Base-by-base conservation (phyloP, 2,888 invertebrate genomes). In the Trissolcus japonicus region DNA sequence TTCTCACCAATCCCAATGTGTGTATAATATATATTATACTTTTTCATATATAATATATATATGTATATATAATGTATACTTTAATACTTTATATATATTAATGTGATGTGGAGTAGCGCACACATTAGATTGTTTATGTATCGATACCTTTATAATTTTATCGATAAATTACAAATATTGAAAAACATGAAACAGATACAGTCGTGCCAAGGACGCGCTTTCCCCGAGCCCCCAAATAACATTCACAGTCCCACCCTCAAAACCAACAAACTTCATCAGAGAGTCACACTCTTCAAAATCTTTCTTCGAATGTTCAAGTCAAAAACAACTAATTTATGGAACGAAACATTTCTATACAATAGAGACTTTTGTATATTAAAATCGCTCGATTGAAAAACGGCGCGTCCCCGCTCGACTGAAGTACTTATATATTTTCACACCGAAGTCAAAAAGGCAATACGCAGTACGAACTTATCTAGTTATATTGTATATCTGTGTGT, bases 391-490 rank as follows among this genome's bases (percentile, higher is more conserved):
- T 16, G 57, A 59, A 61, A 60, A 69, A 43, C 73, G 80, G 75
- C 82, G 80, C 78, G 82, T 81, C 83, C 82, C 81, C 80, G 81
- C 78, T 72, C 83, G 84, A 82, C 87, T 84, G 84, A 85, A 79
- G 80, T 83, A 80, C 79, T 82, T 82, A 81, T 82, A 84, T 86
- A 86, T 85, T 85, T 88, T 87, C 87, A 89, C 89, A 89, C 86
- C 88, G 84, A 88, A 88, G 86, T 89, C 88, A 87, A 88, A 89
- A 89, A 89, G 89, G 89, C 89, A 89, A 88, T 89, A 88, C 88
- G 87, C 88, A 88, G 88, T 88, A 88, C 86, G 86, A 89, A 88
- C 88, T 88, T 88, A 89, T 86, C 86, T 88, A 88, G 80, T 87
- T 83, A 84, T 85, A 83, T 69, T 87, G 83, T 86, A 83, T 84